A percentile compares a stretch with the other conserved stretches of the same genome.
These are phyloP conservation scores for Mythimna lalbum DNA, from an alignment of 2,888 invertebrate genomes.

Conservation along the genomic window DNA sequence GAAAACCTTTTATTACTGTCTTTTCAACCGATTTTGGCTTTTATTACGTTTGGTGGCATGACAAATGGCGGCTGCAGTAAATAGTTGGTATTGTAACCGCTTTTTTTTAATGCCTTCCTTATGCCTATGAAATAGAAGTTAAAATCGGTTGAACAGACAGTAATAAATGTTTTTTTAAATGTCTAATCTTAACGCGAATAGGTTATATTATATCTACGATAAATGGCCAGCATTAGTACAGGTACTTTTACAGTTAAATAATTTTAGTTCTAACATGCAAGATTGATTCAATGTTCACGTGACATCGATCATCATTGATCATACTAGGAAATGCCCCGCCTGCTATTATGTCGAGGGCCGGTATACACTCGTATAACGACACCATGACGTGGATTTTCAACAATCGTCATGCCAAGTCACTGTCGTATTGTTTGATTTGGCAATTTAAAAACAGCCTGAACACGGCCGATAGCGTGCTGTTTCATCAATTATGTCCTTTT, in stretches of 20 bases:
- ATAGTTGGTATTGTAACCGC: too few relatives aligned
- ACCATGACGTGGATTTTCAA: conserved; percentile 50
- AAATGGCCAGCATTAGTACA: neutral
- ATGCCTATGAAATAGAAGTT: too few relatives aligned
- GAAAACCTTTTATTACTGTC: too few relatives aligned
- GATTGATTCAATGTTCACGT: conserved; percentile 4
- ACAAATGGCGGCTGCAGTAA: too few relatives aligned
- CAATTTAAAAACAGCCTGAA: conserved; percentile 19
- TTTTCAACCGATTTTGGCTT: too few relatives aligned
- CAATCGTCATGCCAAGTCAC: conserved; percentile 41
- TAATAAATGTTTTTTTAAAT: too few relatives aligned
- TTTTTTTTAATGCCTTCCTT: too few relatives aligned
- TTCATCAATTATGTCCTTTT: neutral
- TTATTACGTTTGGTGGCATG: too few relatives aligned
- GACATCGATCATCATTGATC: conserved; percentile 13
- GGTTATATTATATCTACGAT: too few relatives aligned
- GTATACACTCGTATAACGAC: conserved; percentile 14
- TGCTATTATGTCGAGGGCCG: conserved; percentile 7
- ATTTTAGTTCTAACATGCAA: conserved; percentile 5
- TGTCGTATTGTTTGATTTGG: conserved; percentile 27
- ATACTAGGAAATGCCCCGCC: conserved; percentile 33
- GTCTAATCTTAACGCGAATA: too few relatives aligned
- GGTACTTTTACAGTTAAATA: neutral
- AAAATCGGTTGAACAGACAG: too few relatives aligned
- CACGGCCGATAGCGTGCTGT: conserved; percentile 11